phyloP scores from a whole-genome alignment of 1,140 invertebrate species.

The Trachymyrmex cornetzi region DNA sequence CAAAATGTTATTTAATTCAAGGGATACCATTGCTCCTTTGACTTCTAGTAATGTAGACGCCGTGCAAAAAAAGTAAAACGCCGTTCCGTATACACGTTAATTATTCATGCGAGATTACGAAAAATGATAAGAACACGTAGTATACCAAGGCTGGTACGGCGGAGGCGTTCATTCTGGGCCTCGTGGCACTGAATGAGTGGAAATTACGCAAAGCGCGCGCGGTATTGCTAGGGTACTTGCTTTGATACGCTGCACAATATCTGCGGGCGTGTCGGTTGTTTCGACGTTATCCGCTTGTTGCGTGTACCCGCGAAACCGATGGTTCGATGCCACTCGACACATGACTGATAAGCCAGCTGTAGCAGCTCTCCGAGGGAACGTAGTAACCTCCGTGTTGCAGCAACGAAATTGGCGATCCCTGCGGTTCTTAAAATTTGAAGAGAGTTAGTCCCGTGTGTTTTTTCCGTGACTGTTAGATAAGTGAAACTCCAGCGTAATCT shows the following conservation, averaged over 20 bases:
- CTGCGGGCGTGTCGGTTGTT: constrained; percentile 52
- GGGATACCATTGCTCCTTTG: no score
- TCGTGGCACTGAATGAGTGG: constrained; percentile 52
- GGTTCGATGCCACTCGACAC: constrained; percentile 17
- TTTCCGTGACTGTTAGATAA: neutral
- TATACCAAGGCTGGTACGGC: neutral
- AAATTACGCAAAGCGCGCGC: constrained; percentile 59
- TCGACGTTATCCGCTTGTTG: constrained; percentile 53
- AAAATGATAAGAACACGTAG: constrained; percentile 36
- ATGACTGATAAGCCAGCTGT: constrained; percentile 18
- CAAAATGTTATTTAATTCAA: no score
- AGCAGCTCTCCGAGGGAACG: neutral
- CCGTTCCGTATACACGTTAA: constrained; percentile 12
- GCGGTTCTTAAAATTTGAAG: constrained; percentile 19
- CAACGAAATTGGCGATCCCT: constrained; percentile 3
- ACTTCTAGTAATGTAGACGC: neutral
- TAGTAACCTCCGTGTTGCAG: neutral
- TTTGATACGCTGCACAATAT: constrained; percentile 44
- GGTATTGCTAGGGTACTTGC: constrained; percentile 31
- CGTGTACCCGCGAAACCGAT: constrained; percentile 4
- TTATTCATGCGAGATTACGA: constrained; percentile 57
- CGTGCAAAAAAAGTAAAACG: constrained; percentile 20
- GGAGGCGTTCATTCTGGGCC: constrained; percentile 32
- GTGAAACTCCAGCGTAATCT: neutral
- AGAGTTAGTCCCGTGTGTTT: neutral